A percentile compares a stretch with the other conserved stretches of the same genome.
Evolutionary conservation across 1,140 invertebrate species (phyloP).

Genomic region (Cotesia glomerata): DNA sequence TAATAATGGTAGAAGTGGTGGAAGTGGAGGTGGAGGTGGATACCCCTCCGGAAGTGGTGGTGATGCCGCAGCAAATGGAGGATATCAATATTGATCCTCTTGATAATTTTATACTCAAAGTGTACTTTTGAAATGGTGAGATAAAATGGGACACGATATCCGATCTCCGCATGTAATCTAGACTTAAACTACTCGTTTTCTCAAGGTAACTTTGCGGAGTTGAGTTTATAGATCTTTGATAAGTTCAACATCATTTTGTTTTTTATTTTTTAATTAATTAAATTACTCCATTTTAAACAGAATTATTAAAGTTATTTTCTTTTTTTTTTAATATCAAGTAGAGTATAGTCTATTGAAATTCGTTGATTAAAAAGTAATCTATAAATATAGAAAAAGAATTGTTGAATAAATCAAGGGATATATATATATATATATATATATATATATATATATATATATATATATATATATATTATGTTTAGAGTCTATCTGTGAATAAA

Average conservation of each 20-base stretch:
- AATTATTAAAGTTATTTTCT: not conserved
- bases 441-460: too few species aligned
- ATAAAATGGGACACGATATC: not conserved
- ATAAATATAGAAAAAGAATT: too few species aligned
- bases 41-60: conserved; percentile 57
- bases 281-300: not conserved
- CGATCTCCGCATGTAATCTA: conserved; percentile 10
- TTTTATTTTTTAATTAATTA: not conserved
- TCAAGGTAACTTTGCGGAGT: not conserved
- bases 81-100: conserved; percentile 57
- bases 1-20: conserved; percentile 33
- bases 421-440: too few species aligned
- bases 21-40: conserved; percentile 42
- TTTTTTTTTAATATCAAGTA: too few species aligned
- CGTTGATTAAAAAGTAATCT: too few species aligned
- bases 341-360: too few species aligned
- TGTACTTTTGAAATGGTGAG: not conserved
- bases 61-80: conserved; percentile 56
- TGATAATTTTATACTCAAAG: conserved; percentile 17
- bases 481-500: too few species aligned
- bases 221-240: not conserved
- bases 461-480: too few species aligned
- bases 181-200: not conserved
- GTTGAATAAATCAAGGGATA: too few species aligned
- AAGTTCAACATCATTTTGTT: not conserved